Evolutionary conservation across 2,888 invertebrate species (phyloP), one percentile per base, ranked within the genome.

Genomic region (Globia sparganii): DNA sequence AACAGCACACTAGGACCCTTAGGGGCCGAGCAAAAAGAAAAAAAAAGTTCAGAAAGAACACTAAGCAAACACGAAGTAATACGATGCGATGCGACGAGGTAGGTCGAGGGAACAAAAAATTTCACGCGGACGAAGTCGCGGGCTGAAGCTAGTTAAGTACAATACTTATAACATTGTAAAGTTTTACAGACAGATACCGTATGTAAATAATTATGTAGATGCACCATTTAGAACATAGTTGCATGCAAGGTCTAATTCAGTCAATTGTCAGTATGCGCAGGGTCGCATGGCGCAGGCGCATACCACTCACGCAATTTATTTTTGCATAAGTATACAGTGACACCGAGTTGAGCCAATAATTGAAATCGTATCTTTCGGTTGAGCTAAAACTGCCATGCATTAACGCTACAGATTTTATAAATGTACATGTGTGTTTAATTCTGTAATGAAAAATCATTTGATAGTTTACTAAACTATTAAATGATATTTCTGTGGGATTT

Each of bases 201-300:
- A 2, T 6, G 4, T 34, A 43, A 0, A 43, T 43, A 40, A n/a
- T 4, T 2, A 3, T 34, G 34, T 34, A 40, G 43, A 15, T 43
- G 4, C 15, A 40, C 11, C 40, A 43, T 15, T 43, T 15, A 49
- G 49, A 49, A 21, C 21, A 21, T 46, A 18, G 40, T 58, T 25
- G 25, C 25, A 56, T 28, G 72, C 62, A 56, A 56, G 15, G 40
- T 62, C 28, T 56, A 59, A 58, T 73, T 58, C 64, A 58, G 25
- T 49, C 31, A 49, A 40, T 49, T 40, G 31, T 11, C 21, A 59
- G 37, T 40, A n/a, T 72, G 15, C 15, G 4, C 37, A 75, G 37
- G 31, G 59, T 75, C 40, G 21, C 37, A 49, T 46, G 34, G n/a
- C 34, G 56, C n/a, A n/a, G 25, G n/a, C 53, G 53, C 53, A 53